These are phyloP conservation scores for Drosophila limbata DNA, from an alignment of 2,888 invertebrate species.

Conservation along the genomic window DNA sequence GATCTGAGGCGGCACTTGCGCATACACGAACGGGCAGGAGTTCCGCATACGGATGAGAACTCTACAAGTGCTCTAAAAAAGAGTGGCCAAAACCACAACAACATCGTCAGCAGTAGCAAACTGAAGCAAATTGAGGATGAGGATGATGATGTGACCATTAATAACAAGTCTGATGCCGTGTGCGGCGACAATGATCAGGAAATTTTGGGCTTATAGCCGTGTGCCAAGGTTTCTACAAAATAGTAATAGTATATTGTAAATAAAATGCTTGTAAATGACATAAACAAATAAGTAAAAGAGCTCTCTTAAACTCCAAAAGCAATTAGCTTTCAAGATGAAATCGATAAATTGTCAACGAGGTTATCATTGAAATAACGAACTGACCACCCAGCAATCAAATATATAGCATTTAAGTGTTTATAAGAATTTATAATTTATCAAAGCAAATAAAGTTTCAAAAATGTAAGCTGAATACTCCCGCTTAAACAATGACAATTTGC, in stretches of 20 bases:
- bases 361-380: conserved; percentile 2
- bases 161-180: conserved; percentile 67
- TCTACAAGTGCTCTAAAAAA: conserved; percentile 25
- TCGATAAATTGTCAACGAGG: neutral
- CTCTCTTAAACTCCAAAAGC: neutral
- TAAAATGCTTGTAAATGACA: conserved; percentile 5
- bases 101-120: conserved; percentile 20
- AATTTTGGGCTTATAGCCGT: conserved; percentile 70
- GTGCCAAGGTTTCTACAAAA: conserved; percentile 66
- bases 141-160: conserved; percentile 31
- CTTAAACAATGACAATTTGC: neutral
- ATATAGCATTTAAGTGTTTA: conserved; percentile 14
- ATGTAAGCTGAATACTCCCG: neutral
- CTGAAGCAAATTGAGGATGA: conserved; percentile 51
- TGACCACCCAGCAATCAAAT: conserved; percentile 26
- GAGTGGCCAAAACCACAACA: neutral
- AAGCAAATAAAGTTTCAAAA: conserved; percentile 9
- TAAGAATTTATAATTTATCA: neutral
- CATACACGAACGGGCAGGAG: conserved; percentile 87
- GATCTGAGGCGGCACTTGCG: conserved; percentile 93
- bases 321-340: neutral
- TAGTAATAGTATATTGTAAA: conserved; percentile 39
- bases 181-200: conserved; percentile 68
- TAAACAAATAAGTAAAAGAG: neutral
- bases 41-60: conserved; percentile 68